Evolutionary conservation across 2,888 invertebrate genomes (phyloP).

Genomic region (Zhuqinia jingwanae): DNA sequence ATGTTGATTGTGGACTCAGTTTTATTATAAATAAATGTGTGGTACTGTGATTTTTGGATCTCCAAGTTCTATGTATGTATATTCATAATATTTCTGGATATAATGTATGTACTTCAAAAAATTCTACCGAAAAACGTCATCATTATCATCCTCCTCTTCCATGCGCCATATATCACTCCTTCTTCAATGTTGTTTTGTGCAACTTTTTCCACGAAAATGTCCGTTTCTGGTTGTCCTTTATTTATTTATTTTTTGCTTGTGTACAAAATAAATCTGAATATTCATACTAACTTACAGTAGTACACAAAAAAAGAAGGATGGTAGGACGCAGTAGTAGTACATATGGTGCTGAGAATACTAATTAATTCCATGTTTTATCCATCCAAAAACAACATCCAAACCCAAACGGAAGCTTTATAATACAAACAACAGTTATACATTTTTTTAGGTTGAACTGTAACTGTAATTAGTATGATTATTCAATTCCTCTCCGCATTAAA

Average conservation of each 20-base stretch:
- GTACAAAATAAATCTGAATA: neutral
- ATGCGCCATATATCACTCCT: neutral
- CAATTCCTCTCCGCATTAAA: neutral
- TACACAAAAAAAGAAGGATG: too few relatives aligned
- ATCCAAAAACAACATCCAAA: too few relatives aligned
- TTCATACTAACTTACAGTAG: too few relatives aligned
- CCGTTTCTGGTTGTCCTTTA: neutral
- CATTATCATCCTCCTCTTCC: neutral
- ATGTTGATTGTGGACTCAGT: neutral
- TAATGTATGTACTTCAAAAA: too few relatives aligned
- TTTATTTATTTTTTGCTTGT: neutral
- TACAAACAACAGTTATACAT: neutral
- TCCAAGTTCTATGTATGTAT: neutral
- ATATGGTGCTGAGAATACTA: conserved; percentile 38
- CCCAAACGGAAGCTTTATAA: too few relatives aligned
- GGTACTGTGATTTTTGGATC: neutral
- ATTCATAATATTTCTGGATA: too few relatives aligned
- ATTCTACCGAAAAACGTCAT: too few relatives aligned
- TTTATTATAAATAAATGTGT: neutral
- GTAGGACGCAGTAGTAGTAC: neutral
- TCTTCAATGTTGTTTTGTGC: neutral
- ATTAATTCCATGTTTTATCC: conserved; percentile 24
- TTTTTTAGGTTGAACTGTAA: neutral
- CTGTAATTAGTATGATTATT: neutral
- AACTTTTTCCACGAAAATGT: neutral